Evolutionary conservation across 2,797 vertebrate species (phyloP), one percentile per base, ranked within the genome.

Genomic region (Echiichthys vipera): DNA sequence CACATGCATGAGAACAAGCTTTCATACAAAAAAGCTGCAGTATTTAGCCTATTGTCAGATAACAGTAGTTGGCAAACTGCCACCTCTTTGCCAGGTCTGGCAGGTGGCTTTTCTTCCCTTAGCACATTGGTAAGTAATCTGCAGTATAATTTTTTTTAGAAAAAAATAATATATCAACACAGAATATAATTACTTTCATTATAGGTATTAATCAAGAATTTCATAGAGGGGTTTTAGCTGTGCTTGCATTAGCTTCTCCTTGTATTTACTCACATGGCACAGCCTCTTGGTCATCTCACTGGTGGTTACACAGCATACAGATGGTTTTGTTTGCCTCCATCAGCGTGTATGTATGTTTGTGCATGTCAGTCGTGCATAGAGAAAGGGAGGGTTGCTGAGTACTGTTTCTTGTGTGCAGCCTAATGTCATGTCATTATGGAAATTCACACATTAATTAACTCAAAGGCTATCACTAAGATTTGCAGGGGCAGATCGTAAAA

Each of bases 261-360:
- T 74, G 62, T 80, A 80, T 86, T 87, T 78, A 77, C 65, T 78
- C 65, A 57, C 65, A 80, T 71, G 74, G 78, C 71, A 58, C 74
- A 73, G 76, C 67, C 73, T 71, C 61, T 84, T 67, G 42, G 81
- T 79, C 22, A 70, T 79, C 78, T 72, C 58, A 49, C 77, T 65
- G 65, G 67, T 77, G 74, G 78, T 88, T 91, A 84, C 84, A 85
- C 88, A 90, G 90, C 80, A 76, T 90, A 80, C 90, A 92, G 91
- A 92, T 93, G 89, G 88, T 87, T 89, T 78, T 90, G 85, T 91
- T 90, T 91, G 88, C 85, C 75, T 92, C 77, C 72, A 73, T 88
- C 89, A 87, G 88, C 80, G n/a, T 86, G 88, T 75, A 76, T 58
- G 74, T 59, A n/a, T 40, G 59, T 30, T 50, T 53, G 49, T n/a